Conservation (phyloP, 2,888 invertebrate genomes). For the Lottia scabra region DNA sequence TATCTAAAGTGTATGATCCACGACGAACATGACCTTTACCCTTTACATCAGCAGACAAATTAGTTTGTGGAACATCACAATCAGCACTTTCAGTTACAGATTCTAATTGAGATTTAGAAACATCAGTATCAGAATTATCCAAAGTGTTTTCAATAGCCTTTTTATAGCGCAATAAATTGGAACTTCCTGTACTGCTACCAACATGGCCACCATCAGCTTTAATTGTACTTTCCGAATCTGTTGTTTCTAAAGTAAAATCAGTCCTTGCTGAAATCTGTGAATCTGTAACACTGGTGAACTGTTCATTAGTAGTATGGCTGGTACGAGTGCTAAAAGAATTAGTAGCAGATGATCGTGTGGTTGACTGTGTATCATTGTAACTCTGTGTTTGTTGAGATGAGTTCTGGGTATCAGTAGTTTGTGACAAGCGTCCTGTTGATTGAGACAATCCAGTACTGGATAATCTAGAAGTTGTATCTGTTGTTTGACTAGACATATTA, state of each 20-base stretch:
- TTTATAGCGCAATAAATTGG: neutral
- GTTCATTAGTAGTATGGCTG: neutral
- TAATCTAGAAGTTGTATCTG: neutral
- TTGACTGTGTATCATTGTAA: neutral
- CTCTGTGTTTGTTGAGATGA: neutral
- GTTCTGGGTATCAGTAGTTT: neutral
- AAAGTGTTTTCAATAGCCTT: constrained; percentile 1
- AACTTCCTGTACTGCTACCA: neutral
- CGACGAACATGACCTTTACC: constrained; percentile 73
- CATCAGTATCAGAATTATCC: constrained; percentile 12
- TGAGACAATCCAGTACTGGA: neutral
- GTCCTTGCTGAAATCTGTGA: constrained; percentile 6
- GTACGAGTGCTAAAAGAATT: neutral
- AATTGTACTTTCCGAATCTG: constrained; percentile 12
- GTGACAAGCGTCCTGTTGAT: neutral
- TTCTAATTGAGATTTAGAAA: constrained; percentile 1
- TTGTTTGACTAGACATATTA: neutral
- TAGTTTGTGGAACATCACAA: neutral
- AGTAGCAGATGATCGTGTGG: neutral
- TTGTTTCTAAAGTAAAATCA: constrained; percentile 7
- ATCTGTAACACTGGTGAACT: neutral
- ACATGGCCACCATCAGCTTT: neutral
- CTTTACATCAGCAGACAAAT: neutral
- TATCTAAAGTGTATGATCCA: constrained; percentile 83
- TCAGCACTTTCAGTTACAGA: constrained; percentile 10